A percentile compares a stretch with the other conserved stretches of the same genome.
Evolutionary conservation across 2,797 vertebrate genomes (phyloP).

Genomic region (Eidolon dupreanum): DNA sequence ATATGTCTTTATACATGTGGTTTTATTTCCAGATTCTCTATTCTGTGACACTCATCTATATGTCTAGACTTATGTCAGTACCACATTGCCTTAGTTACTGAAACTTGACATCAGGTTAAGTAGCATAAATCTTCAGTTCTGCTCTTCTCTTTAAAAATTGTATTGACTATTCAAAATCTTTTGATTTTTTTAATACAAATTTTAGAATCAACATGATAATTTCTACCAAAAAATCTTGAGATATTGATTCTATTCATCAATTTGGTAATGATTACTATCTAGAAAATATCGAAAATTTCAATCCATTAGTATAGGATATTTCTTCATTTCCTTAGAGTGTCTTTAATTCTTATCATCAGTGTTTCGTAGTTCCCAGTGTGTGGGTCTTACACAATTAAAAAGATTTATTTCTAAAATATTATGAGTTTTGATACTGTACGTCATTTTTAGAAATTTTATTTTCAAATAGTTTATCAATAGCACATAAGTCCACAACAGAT

Average conservation of each 20-base stretch:
- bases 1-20: background rate
- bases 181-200: background rate
- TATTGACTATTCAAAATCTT: background rate
- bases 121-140: background rate
- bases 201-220: background rate
- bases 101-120: background rate
- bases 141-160: background rate
- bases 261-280: background rate
- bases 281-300: background rate
- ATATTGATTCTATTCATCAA: background rate
- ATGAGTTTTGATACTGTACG: background rate
- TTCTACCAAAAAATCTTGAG: background rate
- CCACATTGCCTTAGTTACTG: background rate
- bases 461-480: background rate
- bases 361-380: background rate
- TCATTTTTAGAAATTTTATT: background rate
- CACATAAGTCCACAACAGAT: background rate
- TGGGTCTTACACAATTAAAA: background rate
- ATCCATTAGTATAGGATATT: background rate
- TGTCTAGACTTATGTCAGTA: background rate
- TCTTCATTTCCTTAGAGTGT: background rate
- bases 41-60: background rate
- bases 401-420: background rate
- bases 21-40: background rate
- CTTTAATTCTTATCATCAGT: background rate